Base-by-base conservation (phyloP, 2,888 invertebrate species). In the Leptothorax acervorum region DNA sequence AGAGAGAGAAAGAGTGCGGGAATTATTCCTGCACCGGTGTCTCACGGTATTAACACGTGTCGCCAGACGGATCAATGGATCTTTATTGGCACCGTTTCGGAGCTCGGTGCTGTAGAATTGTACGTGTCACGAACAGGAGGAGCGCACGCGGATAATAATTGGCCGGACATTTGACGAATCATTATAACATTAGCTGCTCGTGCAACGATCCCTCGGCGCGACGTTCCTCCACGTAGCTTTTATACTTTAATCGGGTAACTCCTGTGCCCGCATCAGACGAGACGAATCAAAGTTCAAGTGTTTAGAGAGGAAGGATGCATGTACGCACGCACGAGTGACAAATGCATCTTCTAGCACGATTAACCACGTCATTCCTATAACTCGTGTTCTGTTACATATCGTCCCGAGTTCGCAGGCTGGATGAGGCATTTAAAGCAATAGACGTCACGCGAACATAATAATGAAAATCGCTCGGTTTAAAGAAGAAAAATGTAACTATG, bases 141-240 rank as follows among this genome's bases (percentile, higher is more conserved):
- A 70, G 66, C 73, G 60, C 63, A 86, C 42, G 86, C 75, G 68
- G 23, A 23, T 23, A 23, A 91, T 91, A 90, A 93, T 92, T 90
- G 91, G 82, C 90, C 91, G 91, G 88, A 83, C 90, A 89, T 92
- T 92, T 92, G 91, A 91, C 85, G 91, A 91, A 92, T 92, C 90
- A 90, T 85, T 87, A 87, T 87, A 60, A 83, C 84, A 79, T 87
- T 83, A 85, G 51, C 78, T 57, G 83, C 74, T 86, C 71, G 71
- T 75, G 68, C 79, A 42, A 79, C 83, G 85, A 83, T 86, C 83
- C 83, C 75, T 75, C 68, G 45, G 62, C 62, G 53, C 71, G 71
- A 57, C 83, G 82, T 86, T 85, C 74, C 82, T 68, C 42, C 55
- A 65, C 74, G 53, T 68, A 88, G 71, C 76, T 88, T 84, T 83